These are phyloP conservation scores for Microtus pennsylvanicus DNA, from an alignment of 2,113 vertebrate genomes.

Conservation along the genomic window DNA sequence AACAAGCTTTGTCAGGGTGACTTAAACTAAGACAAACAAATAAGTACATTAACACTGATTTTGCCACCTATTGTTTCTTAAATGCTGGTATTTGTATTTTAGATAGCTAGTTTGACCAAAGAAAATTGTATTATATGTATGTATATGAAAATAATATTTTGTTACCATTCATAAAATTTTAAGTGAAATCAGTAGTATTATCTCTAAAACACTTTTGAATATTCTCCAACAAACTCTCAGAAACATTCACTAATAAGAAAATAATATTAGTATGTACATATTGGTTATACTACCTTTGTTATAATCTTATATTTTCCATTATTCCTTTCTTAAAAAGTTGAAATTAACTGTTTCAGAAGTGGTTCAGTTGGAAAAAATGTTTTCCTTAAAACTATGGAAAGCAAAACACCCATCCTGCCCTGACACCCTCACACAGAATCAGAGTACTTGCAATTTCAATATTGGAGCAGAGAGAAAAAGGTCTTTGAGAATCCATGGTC, in stretches of 20 bases:
- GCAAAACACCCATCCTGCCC: neutral
- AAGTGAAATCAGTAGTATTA: neutral
- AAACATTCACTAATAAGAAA: neutral
- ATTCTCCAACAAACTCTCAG: neutral
- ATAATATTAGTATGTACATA: neutral
- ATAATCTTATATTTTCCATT: neutral
- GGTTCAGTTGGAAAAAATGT: neutral
- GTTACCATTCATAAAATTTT: constrained; percentile 24
- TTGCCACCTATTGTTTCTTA: neutral
- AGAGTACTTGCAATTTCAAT: neutral
- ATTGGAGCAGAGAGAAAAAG: neutral
- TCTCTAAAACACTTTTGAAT: neutral
- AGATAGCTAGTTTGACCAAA: neutral
- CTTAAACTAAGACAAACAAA: neutral
- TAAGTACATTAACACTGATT: constrained; percentile 15
- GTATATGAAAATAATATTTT: constrained; percentile 16
- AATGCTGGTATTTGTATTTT: neutral
- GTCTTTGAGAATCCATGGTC: neutral
- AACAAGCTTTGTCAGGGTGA: neutral
- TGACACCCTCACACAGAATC: neutral
- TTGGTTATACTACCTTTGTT: neutral
- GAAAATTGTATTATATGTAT: neutral
- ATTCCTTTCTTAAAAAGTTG: neutral
- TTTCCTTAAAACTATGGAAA: neutral
- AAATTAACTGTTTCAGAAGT: neutral